Base-by-base conservation (phyloP, 2,888 invertebrate genomes). In the Synanthedon tipuliformis region DNA sequence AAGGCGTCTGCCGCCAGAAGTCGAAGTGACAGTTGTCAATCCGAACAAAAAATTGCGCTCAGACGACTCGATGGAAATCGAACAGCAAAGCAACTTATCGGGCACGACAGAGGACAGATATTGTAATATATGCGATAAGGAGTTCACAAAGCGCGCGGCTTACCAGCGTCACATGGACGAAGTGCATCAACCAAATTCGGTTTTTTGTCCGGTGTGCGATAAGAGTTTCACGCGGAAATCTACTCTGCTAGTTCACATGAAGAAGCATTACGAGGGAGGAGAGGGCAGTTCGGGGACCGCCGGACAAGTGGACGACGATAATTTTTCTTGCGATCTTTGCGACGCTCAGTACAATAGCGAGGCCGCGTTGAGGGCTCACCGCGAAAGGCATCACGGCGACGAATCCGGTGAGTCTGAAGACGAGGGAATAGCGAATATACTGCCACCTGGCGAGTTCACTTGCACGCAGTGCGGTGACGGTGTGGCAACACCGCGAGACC, bases 201-300 rank as follows among this genome's bases (percentile, higher is more conserved):
- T 86, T 27, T 89, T 89, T 52, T 92, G 92, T 63, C 89, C 89
- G 7, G 85, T 90, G 3, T 92, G 92, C 66, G 88, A 89, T 50
- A 90, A 89, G 60, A 87, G 89, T 53, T 91, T 92, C 64, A 90
- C 91, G 2, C 85, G 90, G 41, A 89, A 89, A 65, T 91, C 91
- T 5, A 89, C 90, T 0, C 71, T 92, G 27, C 88, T 90, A 41
- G 89, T 90, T 50, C 92, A 92, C 64, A 89, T 91, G 73, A 89
- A 89, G 63, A 84, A 89, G 59, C 90, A 91, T 61, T 89, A 90
- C 65, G 84, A 82, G 34, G 69, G 85, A 16, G 83, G 81, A 3
- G 75, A 82, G 54, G 76, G 79, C 2, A 73, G 77, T 58, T 75
- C 81, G 0, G 61, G 73, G 2, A 65, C 70, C 7, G 57, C 63